Percentiles rank a stretch among this genome's conserved stretches.
phyloP scores from a whole-genome alignment of 2,888 invertebrate genomes.

The Caenorhabditis panamensis region DNA sequence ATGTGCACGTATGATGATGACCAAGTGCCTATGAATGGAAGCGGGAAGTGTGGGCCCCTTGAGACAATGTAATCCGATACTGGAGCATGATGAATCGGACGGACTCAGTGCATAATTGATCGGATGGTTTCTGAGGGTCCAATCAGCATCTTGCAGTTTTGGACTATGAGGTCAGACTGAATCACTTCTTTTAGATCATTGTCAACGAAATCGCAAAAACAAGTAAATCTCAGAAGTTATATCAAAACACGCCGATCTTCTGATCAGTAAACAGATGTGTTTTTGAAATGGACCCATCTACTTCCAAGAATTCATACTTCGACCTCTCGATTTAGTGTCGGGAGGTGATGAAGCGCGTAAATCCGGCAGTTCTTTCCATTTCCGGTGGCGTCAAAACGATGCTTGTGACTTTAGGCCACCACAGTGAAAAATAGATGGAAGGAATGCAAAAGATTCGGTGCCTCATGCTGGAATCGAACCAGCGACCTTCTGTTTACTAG shows the following conservation, averaged over 20 bases:
- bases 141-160: conserved; percentile 12
- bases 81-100: conserved; percentile 33
- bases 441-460: conserved; percentile 54
- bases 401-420: neutral
- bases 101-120: conserved; percentile 35
- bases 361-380: conserved; percentile 2
- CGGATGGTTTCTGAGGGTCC: conserved; percentile 30
- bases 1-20: conserved; percentile 35
- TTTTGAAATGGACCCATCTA: neutral
- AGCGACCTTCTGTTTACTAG: conserved; percentile 81
- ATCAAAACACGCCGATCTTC: too few species aligned
- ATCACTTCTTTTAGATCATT: too few species aligned
- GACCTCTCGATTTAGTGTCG: neutral
- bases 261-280: neutral
- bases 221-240: too few species aligned
- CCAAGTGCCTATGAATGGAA: conserved; percentile 11
- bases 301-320: neutral
- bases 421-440: neutral
- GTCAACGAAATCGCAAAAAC: too few species aligned
- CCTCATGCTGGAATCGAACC: conserved; percentile 81
- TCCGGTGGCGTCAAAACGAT: neutral
- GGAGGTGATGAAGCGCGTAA: conserved; percentile 3
- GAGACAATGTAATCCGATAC: conserved; percentile 48
- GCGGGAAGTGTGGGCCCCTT: conserved; percentile 29
- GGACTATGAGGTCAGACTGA: neutral